Evolutionary conservation across 2,888 invertebrate species (phyloP).

Genomic region (Nasonia oneida): DNA sequence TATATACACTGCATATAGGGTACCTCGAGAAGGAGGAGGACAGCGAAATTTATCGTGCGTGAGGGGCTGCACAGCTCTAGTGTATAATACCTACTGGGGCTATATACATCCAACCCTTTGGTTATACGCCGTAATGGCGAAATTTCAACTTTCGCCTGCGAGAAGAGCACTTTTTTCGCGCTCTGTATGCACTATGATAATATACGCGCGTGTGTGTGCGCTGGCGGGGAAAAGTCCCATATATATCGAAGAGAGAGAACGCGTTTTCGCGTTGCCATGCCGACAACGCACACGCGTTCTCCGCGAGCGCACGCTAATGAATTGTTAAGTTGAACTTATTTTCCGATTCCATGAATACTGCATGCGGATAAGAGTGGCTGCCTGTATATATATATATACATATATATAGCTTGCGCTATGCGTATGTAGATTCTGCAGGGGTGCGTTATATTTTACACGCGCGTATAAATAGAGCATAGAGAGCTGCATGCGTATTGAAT

Average conservation of each 20-base stretch:
- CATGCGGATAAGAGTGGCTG: background rate
- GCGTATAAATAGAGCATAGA: background rate
- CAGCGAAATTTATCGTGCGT: background rate
- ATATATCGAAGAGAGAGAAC: slow-evolving; percentile 28
- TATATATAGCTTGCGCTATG: background rate
- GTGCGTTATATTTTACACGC: background rate
- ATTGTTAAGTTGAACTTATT: slow-evolving; percentile 52
- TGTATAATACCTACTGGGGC: background rate
- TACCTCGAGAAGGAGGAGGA: background rate
- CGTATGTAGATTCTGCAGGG: background rate
- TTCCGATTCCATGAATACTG: slow-evolving; percentile 49
- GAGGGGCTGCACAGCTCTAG: background rate
- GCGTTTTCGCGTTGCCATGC: slow-evolving; percentile 60
- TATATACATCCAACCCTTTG: too few species aligned
- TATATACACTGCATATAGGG: background rate
- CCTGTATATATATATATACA: background rate
- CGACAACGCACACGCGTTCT: background rate
- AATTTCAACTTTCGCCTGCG: too few species aligned
- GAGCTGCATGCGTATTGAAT: background rate
- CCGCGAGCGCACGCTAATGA: slow-evolving; percentile 27
- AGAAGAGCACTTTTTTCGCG: too few species aligned
- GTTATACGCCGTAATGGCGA: too few species aligned
- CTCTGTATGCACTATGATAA: too few species aligned
- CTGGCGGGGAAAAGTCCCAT: background rate
- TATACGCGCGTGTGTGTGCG: too few species aligned